Evolutionary conservation across 2,797 vertebrate species (phyloP), one percentile per base, ranked within the genome.

Genomic region (Gymnothorax reevesii): DNA sequence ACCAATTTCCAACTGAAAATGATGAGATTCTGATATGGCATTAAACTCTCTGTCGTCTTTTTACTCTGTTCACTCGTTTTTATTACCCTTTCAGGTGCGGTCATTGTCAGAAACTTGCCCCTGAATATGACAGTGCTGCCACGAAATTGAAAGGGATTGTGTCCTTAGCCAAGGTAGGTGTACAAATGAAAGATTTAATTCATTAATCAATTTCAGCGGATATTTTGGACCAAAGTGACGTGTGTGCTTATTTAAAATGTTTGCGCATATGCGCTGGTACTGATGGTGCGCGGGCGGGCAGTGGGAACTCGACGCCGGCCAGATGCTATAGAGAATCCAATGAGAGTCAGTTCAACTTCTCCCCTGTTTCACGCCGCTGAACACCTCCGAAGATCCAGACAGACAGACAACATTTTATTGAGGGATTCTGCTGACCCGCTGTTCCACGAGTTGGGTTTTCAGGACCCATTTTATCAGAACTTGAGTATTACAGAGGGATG

Each of bases 91-190:
- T 25, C 90, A 97, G 96, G 96, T 97, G 96, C 85, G 95, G 93
- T 10, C 95, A 96, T 85, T 96, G 96, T 92, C 96, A 96, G 87
- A 95, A 96, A 88, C 88, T 97, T 1, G 89, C 94, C 84, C 96
- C 96, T 52, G 95, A 95, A n/a, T 97, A 95, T 90, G 94, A 96
- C 85, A 92, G 91, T 60, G 96, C 96, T 17, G 96, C 96, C 3
- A 88, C 22, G 4, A 87, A 90, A 25, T 92, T 97, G 83, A 96
- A 95, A 87, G 95, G 95, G 25, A 90, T 84, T 0, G 95, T 95
- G 1, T 90, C 94, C 22, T 90, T 96, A n/a, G 94, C 95, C 20
- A 96, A 96, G 95, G 96, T 96, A 88, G 22, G 2, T 20, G 4
- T 1, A 13, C 22, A 62, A 15, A 20, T 62, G 5, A 62, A 62